phyloP scores from a whole-genome alignment of 2,888 invertebrate species.

The Platerodrilus igneus region DNA sequence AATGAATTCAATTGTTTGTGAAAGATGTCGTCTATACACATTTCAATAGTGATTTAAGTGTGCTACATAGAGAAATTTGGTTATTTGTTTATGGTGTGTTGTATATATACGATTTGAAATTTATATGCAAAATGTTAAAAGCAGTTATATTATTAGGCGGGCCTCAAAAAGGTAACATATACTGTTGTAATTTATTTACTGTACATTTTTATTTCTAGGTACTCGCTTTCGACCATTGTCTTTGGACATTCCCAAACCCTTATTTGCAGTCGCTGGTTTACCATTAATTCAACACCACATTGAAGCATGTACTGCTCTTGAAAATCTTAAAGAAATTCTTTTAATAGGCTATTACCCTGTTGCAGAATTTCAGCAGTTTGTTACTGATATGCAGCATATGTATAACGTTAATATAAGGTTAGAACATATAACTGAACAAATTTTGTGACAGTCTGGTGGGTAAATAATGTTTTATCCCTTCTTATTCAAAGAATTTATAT shows the following conservation, averaged over 20 bases:
- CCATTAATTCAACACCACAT: slow-evolving; percentile 97
- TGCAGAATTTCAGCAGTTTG: slow-evolving; percentile 80
- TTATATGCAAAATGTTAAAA: slow-evolving; percentile 70
- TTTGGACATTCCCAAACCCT: slow-evolving; percentile 93
- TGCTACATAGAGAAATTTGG: too few relatives aligned
- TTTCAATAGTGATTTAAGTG: too few relatives aligned
- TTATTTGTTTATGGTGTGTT: too few relatives aligned
- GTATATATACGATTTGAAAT: too few relatives aligned
- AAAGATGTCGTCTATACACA: too few relatives aligned
- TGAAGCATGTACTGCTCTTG: slow-evolving; percentile 79
- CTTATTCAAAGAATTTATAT: too few relatives aligned
- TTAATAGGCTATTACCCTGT: slow-evolving; percentile 91
- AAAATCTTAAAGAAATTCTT: slow-evolving; percentile 82
- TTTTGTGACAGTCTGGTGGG: too few relatives aligned
- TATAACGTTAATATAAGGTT: slow-evolving; percentile 78
- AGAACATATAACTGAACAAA: too few relatives aligned
- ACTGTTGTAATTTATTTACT: slow-evolving; percentile 7
- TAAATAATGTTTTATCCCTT: too few relatives aligned
- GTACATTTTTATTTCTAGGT: slow-evolving; percentile 55
- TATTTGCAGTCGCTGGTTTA: slow-evolving; percentile 94
- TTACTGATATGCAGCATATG: slow-evolving; percentile 77
- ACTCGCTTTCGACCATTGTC: slow-evolving; percentile 96
- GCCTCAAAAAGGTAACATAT: slow-evolving; percentile 78
- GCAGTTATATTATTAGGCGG: slow-evolving; percentile 92
- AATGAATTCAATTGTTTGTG: too few relatives aligned